Evolutionary conservation across 2,797 vertebrate species (phyloP).

Genomic region (Bovichtus diacanthus): DNA sequence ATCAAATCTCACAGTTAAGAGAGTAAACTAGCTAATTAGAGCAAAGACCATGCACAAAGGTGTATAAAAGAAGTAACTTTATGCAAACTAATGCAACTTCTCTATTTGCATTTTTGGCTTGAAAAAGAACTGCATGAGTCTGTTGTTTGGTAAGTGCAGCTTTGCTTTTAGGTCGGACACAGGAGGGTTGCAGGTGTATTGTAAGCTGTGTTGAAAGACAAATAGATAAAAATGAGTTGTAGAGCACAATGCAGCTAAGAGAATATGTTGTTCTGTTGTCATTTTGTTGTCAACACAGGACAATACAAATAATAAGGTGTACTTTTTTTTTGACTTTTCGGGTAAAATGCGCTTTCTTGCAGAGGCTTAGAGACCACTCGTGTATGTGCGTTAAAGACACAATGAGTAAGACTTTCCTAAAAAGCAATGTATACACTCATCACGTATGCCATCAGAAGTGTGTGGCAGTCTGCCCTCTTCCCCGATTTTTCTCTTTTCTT

Average conservation of each 20-base stretch:
- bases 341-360: background rate
- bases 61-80: background rate
- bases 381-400: too few relatives aligned
- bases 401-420: too few relatives aligned
- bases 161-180: background rate
- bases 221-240: slow-evolving; percentile 4
- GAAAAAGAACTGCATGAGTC: background rate
- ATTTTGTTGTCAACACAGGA: background rate
- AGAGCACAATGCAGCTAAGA: background rate
- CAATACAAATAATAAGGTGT: background rate
- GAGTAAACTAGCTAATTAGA: background rate
- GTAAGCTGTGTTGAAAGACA: background rate
- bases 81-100: slow-evolving; percentile 26
- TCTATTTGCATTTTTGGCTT: slow-evolving; percentile 15
- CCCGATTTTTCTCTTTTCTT: too few relatives aligned
- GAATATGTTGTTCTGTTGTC: background rate
- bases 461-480: too few relatives aligned
- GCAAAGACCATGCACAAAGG: background rate
- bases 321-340: background rate
- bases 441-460: too few relatives aligned
- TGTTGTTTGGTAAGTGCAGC: slow-evolving; percentile 5
- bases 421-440: too few relatives aligned
- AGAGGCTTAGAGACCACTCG: background rate
- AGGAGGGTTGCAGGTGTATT: background rate
- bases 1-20: background rate